Percentiles rank a stretch among this genome's conserved stretches.
Conservation (phyloP, 1,140 invertebrate genomes). For the Rhynchophorus ferrugineus region DNA sequence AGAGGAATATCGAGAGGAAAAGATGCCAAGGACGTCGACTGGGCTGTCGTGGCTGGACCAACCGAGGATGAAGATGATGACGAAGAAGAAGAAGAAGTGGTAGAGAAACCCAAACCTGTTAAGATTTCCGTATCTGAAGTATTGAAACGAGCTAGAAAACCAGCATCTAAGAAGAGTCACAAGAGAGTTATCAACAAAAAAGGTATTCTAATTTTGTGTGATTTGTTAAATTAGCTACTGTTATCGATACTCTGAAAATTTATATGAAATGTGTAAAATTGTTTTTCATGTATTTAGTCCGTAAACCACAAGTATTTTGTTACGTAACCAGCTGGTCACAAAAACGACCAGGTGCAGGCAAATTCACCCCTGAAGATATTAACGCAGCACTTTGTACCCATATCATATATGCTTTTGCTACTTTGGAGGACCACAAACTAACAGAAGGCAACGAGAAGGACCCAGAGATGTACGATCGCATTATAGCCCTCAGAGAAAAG, state of each 20-base stretch:
- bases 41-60: slow-evolving; percentile 63
- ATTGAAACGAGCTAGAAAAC: slow-evolving; percentile 57
- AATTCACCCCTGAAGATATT: slow-evolving; percentile 81
- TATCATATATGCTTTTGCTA: slow-evolving; percentile 88
- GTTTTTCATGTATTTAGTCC: no score
- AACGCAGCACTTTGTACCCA: slow-evolving; percentile 85
- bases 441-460: slow-evolving; percentile 70
- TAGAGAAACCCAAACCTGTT: slow-evolving; percentile 69
- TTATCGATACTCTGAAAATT: background rate
- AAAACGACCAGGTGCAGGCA: slow-evolving; percentile 76
- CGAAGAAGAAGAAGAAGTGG: slow-evolving; percentile 48
- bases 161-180: slow-evolving; percentile 34
- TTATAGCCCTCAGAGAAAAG: slow-evolving; percentile 76
- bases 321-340: slow-evolving; percentile 93
- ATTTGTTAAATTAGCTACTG: background rate
- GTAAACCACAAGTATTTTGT: slow-evolving; percentile 79
- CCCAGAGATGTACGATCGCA: slow-evolving; percentile 73
- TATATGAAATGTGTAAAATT: no score
- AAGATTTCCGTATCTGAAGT: slow-evolving; percentile 72
- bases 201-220: slow-evolving; percentile 3
- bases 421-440: slow-evolving; percentile 74
- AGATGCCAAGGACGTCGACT: slow-evolving; percentile 78
- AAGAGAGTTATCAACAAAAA: slow-evolving; percentile 26
- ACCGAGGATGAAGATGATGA: slow-evolving; percentile 50
- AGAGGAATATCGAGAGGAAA: slow-evolving; percentile 71